Evolutionary conservation across 2,113 vertebrate species (phyloP), one percentile per base, ranked within the genome.

Genomic region (Nothobranchius furzeri): DNA sequence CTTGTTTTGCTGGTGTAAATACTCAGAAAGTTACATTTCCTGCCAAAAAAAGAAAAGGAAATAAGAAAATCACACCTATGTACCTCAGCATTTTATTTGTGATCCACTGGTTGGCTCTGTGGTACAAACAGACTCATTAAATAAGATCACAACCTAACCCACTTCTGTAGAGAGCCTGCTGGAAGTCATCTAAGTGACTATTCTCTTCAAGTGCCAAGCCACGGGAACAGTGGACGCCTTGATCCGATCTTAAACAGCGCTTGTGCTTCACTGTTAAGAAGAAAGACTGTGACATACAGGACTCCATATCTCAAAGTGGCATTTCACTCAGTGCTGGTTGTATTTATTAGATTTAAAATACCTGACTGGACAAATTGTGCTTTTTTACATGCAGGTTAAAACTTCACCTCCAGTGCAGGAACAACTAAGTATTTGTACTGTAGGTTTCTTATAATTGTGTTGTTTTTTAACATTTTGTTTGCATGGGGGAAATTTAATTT

Each of bases 201-300:
- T 52, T 45, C 62, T 78, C 68, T 52, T 79, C 66, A 84, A 79
- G 85, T 79, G 75, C 80, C 84, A 71, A 79, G 76, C 64, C 60
- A 52, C 64, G 67, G 69, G 81, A 84, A 87, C 85, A 84, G 70
- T 68, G 78, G 24, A 59, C 75, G 79, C 84, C 78, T 85, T 85
- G 63, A 87, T 60, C 8, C 48, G 1, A 25, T 73, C 66, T 47
- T 15, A 10, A 52, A 13, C 65, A 57, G 57, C 64, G 48, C 67
- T 68, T 62, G 35, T 51, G 61, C 65, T 79, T 57, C 63, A 15
- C 47, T 51, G 14, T 52, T 56, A 64, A 55, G 71, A 73, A 70
- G 49, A 47, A 30, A 59, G 59, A 59, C 48, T 37, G 30, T 30
- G 48, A 65, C 46, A 70, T 50, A 63, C 14, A 62, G 46, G 40